Conservation (phyloP, 2,797 vertebrate genomes). For the Eulemur coronatus region DNA sequence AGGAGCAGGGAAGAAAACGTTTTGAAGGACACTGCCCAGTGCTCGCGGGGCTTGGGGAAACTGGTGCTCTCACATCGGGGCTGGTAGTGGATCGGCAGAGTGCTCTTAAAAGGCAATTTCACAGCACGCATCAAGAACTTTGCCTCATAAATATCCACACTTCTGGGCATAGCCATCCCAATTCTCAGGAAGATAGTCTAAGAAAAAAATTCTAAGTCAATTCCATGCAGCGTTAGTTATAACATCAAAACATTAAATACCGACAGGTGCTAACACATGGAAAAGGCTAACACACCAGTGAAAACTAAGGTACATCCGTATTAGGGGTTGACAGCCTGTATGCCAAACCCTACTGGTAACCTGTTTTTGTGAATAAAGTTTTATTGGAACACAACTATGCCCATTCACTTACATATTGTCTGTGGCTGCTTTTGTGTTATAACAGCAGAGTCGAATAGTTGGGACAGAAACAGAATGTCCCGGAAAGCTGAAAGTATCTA, state of each 20-base stretch:
- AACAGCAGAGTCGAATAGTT: background rate
- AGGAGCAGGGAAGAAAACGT: background rate
- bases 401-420: background rate
- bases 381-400: background rate
- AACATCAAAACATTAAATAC: background rate
- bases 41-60: background rate
- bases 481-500: background rate
- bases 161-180: background rate
- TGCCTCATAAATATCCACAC: background rate
- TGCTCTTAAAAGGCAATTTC: background rate
- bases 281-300: background rate
- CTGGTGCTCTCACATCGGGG: fast-evolving
- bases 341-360: background rate
- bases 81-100: background rate
- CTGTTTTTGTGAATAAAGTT: slow-evolving; percentile 42
- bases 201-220: background rate
- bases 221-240: background rate
- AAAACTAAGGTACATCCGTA: background rate
- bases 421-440: background rate
- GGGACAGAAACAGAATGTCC: background rate
- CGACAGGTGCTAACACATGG: background rate
- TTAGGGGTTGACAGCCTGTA: background rate
- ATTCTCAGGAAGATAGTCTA: background rate
- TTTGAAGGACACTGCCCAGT: background rate
- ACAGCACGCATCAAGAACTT: background rate